Conservation (phyloP, 2,113 vertebrate species). For the Regulus satrapa region DNA sequence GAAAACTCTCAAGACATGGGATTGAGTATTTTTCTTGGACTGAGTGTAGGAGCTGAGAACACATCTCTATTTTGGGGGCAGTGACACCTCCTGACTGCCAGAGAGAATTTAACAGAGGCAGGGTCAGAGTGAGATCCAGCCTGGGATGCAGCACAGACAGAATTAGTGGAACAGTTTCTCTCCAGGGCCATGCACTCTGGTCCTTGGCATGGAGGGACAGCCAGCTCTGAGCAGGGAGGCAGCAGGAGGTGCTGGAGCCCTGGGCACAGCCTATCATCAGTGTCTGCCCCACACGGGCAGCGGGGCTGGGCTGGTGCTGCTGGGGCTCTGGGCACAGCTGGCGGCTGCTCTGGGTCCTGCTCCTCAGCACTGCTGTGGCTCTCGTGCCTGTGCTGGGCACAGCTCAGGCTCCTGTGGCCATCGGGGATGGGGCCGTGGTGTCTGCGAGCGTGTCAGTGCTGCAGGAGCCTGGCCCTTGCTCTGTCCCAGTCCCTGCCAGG, state of each 20-base stretch:
- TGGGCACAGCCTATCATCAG: accelerated
- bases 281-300: accelerated
- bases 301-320: not conserved
- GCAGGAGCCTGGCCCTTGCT: not conserved
- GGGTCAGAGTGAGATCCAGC: not conserved
- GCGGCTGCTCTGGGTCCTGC: not conserved
- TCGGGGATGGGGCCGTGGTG: accelerated
- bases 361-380: not conserved
- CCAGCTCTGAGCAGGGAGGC: not conserved
- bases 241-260: not conserved
- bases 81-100: constrained; percentile 7
- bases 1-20: constrained; percentile 41
- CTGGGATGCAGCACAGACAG: not conserved
- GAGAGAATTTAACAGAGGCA: not conserved
- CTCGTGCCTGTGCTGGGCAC: accelerated
- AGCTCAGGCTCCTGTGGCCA: not conserved
- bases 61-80: constrained; percentile 27
- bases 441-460: not conserved
- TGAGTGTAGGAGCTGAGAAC: not conserved
- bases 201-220: accelerated
- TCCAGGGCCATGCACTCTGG: accelerated
- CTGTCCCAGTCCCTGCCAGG: accelerated
- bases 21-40: constrained; percentile 61
- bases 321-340: not conserved
- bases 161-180: accelerated